Evolutionary conservation across 2,113 vertebrate species (phyloP), one percentile per base, ranked within the genome.

Genomic region (Axis porcinus): DNA sequence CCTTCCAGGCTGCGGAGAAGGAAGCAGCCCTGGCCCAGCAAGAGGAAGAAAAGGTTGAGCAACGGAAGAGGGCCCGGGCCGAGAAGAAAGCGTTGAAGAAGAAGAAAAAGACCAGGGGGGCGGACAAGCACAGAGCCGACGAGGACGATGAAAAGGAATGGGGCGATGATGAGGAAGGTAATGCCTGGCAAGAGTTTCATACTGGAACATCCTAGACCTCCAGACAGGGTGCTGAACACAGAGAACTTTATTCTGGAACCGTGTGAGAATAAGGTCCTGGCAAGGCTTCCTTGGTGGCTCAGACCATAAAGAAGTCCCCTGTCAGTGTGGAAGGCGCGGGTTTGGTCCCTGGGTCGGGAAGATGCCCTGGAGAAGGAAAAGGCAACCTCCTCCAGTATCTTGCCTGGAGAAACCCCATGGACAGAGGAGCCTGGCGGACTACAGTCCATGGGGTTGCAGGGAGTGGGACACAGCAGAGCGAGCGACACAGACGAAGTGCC

Each of bases 71-170:
- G 96, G 89, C 96, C 16, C 99, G 99, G 97, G 98, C 99, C 0
- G 99, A 99, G 50, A 99, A 99, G 98, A 99, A 99, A 87, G 97
- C 98, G 2, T 98, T 99, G 94, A 99, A 99, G 86, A 99, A 98
- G 91, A 99, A 99, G 58, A 99, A 99, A 60, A 99, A 98, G 89
- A 36, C 43, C 60, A 98, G 97, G 78, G 92, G 62, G 0, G 99
- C 99, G 21, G 99, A 99, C 81, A 99, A 99, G 85, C 99, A 99
- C 97, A 99, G 98, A 98, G 99, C 98, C 0, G 99, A 99, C 0
- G 98, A 99, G 25, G 99, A 99, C 0, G 99, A 98, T 0, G 99
- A 99, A 2, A 98, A 98, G 0, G 99, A 99, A 60, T 99, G 99
- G 99, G 99, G 98, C 0, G 98, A 99, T 1, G 99, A 99, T 0